A percentile compares a stretch with the other conserved stretches of the same genome.
Conservation (phyloP, 2,888 invertebrate species). For the Dysmachus trigonus region DNA sequence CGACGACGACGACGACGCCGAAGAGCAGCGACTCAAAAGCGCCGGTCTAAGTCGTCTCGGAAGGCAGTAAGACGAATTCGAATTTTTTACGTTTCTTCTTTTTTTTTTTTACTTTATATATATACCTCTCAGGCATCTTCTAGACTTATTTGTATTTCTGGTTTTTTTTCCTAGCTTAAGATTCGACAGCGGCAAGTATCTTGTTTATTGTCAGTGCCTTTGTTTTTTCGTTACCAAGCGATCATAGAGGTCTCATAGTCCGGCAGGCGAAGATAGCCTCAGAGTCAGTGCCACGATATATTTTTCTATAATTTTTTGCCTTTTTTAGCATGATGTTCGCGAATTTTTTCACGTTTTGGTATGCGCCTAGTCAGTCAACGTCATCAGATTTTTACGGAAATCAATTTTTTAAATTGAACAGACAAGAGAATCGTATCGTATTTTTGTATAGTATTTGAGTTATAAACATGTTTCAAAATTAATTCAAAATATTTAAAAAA, state of each 20-base stretch:
- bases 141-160: background rate
- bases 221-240: background rate
- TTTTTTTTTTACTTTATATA: background rate
- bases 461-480: background rate
- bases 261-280: background rate
- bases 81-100: background rate
- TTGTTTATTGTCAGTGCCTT: background rate
- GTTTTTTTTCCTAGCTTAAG: background rate
- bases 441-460: background rate
- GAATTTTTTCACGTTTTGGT: background rate
- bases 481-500: background rate
- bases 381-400: background rate
- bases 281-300: background rate
- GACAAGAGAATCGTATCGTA: no score
- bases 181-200: background rate
- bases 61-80: background rate
- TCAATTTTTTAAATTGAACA: background rate
- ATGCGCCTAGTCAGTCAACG: background rate
- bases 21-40: background rate
- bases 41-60: background rate
- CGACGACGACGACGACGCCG: background rate
- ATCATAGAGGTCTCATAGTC: background rate
- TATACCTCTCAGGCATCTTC: background rate
- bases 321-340: background rate
- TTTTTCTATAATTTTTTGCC: background rate